These are phyloP conservation scores for Atlantisia rogersi DNA, from an alignment of 2,113 vertebrate species.

Conservation along the genomic window DNA sequence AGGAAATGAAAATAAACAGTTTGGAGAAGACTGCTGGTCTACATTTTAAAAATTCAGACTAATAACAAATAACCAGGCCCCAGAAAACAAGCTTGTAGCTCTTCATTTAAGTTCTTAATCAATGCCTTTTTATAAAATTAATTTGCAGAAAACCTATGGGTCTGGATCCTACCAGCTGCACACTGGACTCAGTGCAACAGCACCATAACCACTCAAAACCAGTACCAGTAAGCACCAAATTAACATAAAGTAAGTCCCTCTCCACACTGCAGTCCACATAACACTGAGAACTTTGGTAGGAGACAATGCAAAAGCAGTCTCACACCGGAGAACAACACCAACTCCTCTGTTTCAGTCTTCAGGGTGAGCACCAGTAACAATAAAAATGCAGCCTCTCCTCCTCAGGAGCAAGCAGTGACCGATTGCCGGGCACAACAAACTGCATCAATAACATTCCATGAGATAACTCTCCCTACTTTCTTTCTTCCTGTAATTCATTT, in stretches of 20 bases:
- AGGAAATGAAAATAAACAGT: background rate
- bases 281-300: background rate
- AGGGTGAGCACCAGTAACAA: background rate
- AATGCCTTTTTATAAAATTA: background rate
- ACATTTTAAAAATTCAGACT: background rate
- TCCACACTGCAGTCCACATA: background rate
- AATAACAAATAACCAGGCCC: background rate
- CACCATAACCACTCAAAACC: background rate
- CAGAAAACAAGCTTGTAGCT: background rate
- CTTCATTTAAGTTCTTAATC: background rate
- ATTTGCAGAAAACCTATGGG: background rate
- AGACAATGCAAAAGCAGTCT: background rate
- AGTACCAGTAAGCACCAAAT: background rate
- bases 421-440: background rate
- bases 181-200: background rate
- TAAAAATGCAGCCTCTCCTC: background rate
- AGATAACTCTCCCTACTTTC: background rate
- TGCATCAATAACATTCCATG: background rate
- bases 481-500: slow-evolving; percentile 19
- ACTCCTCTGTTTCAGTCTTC: background rate
- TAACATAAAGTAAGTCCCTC: background rate
- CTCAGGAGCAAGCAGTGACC: accelerated
- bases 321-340: background rate
- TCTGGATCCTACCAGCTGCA: background rate
- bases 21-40: background rate